Conservation (phyloP, 2,888 invertebrate species). For the Leucophora obtusa region DNA sequence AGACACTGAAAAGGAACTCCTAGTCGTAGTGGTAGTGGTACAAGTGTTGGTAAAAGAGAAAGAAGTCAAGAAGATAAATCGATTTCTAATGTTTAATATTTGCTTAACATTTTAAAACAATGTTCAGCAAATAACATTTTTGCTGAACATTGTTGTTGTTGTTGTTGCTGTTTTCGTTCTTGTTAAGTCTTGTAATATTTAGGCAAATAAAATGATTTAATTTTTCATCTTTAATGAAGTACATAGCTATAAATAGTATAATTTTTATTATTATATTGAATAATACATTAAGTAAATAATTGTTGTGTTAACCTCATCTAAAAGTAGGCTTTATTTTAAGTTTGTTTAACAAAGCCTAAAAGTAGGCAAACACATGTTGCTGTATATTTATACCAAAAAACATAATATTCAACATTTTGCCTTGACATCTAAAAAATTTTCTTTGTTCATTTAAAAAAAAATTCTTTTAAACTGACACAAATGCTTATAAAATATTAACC, state of each 20-base stretch:
- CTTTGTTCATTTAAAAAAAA: not conserved
- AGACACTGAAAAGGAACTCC: not conserved
- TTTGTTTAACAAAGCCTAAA: not conserved
- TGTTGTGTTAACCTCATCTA: not conserved
- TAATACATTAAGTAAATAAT: not conserved
- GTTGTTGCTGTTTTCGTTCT: slow-evolving; percentile 13
- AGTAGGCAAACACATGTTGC: slow-evolving; percentile 7
- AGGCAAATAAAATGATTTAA: not conserved
- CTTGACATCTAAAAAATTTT: not conserved
- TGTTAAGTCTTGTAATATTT: slow-evolving; percentile 6
- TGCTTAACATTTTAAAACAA: slow-evolving; percentile 38
- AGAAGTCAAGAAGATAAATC: slow-evolving; percentile 72
- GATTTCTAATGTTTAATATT: slow-evolving; percentile 73
- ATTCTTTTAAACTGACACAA: slow-evolving; percentile 20
- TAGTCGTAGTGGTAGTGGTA: not conserved
- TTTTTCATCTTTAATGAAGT: slow-evolving; percentile 21
- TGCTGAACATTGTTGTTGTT: slow-evolving; percentile 31
- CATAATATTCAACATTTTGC: not conserved
- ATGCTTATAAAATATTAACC: slow-evolving; percentile 28
- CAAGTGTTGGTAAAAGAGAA: not conserved
- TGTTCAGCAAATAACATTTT: slow-evolving; percentile 32
- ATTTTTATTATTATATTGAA: not conserved
- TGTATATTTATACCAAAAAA: not conserved
- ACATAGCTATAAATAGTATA: not conserved
- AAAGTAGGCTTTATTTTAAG: not conserved